Percentiles rank a stretch among this genome's conserved stretches.
Evolutionary conservation across 2,797 vertebrate genomes (phyloP).

Genomic region (Hypotaenidia philippensis): DNA sequence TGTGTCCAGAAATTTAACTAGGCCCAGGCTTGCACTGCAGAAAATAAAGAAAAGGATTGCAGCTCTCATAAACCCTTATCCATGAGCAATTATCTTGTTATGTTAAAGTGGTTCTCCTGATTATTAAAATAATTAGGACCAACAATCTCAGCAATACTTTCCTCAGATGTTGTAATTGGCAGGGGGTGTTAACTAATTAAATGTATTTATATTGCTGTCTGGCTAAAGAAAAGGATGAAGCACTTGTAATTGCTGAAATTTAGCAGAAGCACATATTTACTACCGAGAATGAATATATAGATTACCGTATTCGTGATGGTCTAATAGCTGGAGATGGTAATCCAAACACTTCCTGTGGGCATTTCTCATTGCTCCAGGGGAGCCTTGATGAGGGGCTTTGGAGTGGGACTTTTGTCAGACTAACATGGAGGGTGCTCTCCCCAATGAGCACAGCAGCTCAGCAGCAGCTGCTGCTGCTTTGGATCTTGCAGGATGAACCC

Average conservation of each 20-base stretch:
- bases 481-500: not conserved
- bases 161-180: slow-evolving; percentile 76
- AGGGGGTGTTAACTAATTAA: slow-evolving; percentile 79
- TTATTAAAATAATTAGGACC: slow-evolving; percentile 81
- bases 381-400: not conserved
- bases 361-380: not conserved
- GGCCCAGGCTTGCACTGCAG: slow-evolving; percentile 27
- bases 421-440: not conserved
- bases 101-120: slow-evolving; percentile 76
- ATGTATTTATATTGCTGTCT: slow-evolving; percentile 71
- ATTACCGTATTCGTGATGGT: not conserved
- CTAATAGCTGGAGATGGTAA: slow-evolving; percentile 25
- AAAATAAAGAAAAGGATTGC: slow-evolving; percentile 69
- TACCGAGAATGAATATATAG: slow-evolving; percentile 48
- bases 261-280: slow-evolving; percentile 63
- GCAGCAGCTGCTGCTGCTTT: not conserved
- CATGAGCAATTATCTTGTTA: slow-evolving; percentile 76
- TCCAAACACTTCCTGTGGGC: not conserved
- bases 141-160: slow-evolving; percentile 73
- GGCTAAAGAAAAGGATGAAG: slow-evolving; percentile 63
- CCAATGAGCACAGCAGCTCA: rapidly evolving
- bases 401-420: not conserved
- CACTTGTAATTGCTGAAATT: slow-evolving; percentile 65
- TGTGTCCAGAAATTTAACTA: slow-evolving; percentile 70
- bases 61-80: slow-evolving; percentile 63